These are phyloP conservation scores for Lepisosteus osseus DNA, from an alignment of 2,113 vertebrate genomes.

Conservation along the genomic window DNA sequence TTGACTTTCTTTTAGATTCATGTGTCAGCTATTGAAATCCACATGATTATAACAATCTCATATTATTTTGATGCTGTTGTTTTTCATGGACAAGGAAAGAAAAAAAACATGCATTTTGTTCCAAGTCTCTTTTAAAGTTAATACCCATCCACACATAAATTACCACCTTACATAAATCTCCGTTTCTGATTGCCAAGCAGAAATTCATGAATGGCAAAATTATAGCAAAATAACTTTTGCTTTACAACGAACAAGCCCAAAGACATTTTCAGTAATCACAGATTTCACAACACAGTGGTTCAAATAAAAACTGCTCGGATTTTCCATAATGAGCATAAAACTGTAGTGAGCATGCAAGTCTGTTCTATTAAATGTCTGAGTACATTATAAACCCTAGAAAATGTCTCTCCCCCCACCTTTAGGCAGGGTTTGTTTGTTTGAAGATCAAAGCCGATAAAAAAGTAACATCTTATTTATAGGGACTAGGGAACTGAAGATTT, in stretches of 20 bases:
- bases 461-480: slow-evolving; percentile 36
- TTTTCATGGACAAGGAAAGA: background rate
- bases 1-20: too few species aligned
- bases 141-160: background rate
- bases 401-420: slow-evolving; percentile 26
- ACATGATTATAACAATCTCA: too few species aligned
- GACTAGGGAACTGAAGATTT: slow-evolving; percentile 31
- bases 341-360: background rate
- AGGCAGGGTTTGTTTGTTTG: slow-evolving; percentile 31
- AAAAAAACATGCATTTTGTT: background rate
- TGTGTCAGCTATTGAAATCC: too few species aligned
- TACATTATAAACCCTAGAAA: slow-evolving; percentile 28
- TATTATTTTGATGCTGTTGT: too few species aligned
- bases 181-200: background rate
- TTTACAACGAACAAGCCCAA: background rate
- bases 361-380: slow-evolving; percentile 31
- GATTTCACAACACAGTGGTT: background rate
- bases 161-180: background rate
- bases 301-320: slow-evolving; percentile 3
- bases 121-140: background rate
- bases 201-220: background rate
- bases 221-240: background rate
- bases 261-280: background rate
- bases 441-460: slow-evolving; percentile 34
- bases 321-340: slow-evolving; percentile 22